These are phyloP conservation scores for Sebastes trivittatus DNA, from an alignment of 2,797 vertebrate genomes.

Conservation along the genomic window DNA sequence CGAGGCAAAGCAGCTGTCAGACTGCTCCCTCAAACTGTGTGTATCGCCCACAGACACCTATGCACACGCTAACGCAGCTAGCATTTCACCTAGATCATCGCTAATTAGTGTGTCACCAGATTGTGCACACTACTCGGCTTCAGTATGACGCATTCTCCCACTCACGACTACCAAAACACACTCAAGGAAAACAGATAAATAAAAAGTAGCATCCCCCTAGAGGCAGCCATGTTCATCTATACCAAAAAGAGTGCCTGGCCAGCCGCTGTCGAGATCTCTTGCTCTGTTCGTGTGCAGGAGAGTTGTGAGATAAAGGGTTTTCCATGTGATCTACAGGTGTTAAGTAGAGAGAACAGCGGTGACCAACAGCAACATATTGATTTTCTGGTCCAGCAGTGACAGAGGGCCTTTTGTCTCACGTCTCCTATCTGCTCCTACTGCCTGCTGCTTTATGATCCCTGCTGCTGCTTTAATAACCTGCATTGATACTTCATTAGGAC, in stretches of 20 bases:
- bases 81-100: conserved; percentile 72
- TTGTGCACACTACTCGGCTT: conserved; percentile 57
- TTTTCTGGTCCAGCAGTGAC: conserved; percentile 63
- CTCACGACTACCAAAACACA: conserved; percentile 51
- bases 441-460: conserved; percentile 65
- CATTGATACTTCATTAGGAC: conserved; percentile 62
- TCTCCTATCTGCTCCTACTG: conserved; percentile 40
- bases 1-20: conserved; percentile 72
- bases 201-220: conserved; percentile 17
- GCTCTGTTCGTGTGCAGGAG: conserved; percentile 10
- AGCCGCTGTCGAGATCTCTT: conserved; percentile 30
- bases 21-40: conserved; percentile 60
- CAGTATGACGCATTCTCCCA: conserved; percentile 45
- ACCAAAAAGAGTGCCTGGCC: not conserved
- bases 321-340: conserved; percentile 62
- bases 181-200: conserved; percentile 28
- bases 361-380: conserved; percentile 71
- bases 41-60: conserved; percentile 62
- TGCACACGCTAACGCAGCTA: conserved; percentile 62
- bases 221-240: conserved; percentile 29
- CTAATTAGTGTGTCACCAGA: conserved; percentile 78
- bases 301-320: conserved; percentile 46
- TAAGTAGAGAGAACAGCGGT: conserved; percentile 53
- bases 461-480: conserved; percentile 58
- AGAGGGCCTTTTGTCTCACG: conserved; percentile 53